Base-by-base conservation (phyloP, 2,888 invertebrate genomes). In the Drosophila quinaria region DNA sequence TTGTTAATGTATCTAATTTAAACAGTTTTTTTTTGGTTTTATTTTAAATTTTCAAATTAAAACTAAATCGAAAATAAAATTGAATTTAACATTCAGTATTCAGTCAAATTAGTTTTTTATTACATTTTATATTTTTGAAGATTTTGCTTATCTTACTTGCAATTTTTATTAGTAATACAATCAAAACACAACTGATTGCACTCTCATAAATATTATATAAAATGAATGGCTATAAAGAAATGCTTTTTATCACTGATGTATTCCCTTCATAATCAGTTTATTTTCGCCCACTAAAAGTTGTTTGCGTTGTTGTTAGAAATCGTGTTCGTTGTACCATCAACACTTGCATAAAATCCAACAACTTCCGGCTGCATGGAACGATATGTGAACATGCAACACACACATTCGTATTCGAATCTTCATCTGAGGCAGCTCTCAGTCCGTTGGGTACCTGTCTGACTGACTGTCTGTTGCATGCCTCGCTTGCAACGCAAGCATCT, bases 271-370 rank as follows among this genome's bases (percentile, higher is more conserved):
- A 72, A 54, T 33, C 33, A 17, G 25, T 47, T 51, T 59, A 67
- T 47, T 51, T 56, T 47, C 33, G 31, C 6, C 2, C n/a, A 37
- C 15, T 41, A 55, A 13, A 35, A 47, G 15, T 37, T 25, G 15
- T 13, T 44, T 31, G 19, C 19, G 35, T 13, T 41, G 44, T 46
- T 58, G 49, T 31, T 41, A 3, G 50, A 42, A 33, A 68, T 42
- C 19, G 51, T 68, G 59, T 49, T 56, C 22, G 11, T 37, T 37
- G 15, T 19, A 42, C 4, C 64, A 65, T 78, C 71, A 74, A 25
- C 80, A 62, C 60, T 47, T 31, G 66, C 77, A 85, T 85, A 78
- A 85, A 85, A 84, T 29, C 17, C 51, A 82, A 85, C 77, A 80
- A 77, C 84, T 85, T 84, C 84, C 84, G 84, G 78, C 56, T 41